Evolutionary conservation across 2,888 invertebrate species (phyloP).

Genomic region (Endotricha flammealis): DNA sequence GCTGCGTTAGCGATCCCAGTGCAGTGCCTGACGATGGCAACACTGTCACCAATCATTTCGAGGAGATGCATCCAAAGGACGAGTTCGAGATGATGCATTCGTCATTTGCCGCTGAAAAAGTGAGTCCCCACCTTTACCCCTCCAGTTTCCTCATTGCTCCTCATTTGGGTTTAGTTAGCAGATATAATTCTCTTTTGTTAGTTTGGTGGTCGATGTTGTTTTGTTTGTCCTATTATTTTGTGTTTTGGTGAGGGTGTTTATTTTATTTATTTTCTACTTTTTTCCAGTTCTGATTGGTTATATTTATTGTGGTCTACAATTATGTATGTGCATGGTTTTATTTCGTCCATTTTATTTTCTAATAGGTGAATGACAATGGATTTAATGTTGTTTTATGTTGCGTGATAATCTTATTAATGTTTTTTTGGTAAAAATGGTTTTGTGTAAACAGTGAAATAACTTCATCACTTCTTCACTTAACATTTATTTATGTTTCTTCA

Average conservation of each 20-base stretch:
- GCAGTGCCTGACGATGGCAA: constrained; percentile 54
- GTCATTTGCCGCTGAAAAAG: constrained; percentile 60
- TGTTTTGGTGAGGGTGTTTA: neutral
- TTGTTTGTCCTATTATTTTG: constrained; percentile 1
- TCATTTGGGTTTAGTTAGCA: constrained; percentile 17
- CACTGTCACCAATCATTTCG: constrained; percentile 83
- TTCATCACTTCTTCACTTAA: too few species aligned
- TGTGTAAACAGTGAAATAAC: too few species aligned
- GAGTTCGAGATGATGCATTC: constrained; percentile 78
- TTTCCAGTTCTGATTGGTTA: too few species aligned
- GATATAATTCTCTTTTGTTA: constrained; percentile 5
- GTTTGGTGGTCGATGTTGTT: neutral
- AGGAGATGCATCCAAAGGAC: constrained; percentile 89
- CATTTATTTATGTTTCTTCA: too few species aligned
- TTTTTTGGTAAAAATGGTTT: too few species aligned
- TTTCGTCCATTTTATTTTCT: too few species aligned
- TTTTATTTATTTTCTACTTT: neutral
- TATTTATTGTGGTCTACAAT: too few species aligned
- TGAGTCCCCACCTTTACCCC: constrained; percentile 46
- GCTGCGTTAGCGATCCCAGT: constrained; percentile 73
- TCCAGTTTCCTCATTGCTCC: constrained; percentile 12
- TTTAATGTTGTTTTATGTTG: too few species aligned
- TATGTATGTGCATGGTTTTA: too few species aligned
- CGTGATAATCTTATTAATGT: too few species aligned
- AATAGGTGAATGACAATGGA: too few species aligned